phyloP scores from a whole-genome alignment of 2,888 invertebrate species.

The Galeopsomyia nigrocyanea region DNA sequence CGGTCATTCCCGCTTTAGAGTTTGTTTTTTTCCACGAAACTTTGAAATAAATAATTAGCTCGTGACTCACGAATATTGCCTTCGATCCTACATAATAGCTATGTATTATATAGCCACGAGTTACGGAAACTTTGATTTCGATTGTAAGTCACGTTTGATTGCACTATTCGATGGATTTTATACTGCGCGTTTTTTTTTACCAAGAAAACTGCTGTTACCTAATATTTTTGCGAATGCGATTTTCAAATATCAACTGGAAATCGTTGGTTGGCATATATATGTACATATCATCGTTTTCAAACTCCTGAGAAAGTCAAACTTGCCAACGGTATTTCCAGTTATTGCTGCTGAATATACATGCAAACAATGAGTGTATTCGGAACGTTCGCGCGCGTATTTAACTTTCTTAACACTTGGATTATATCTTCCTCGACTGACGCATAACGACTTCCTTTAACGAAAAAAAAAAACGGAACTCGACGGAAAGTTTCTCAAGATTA shows the following conservation, averaged over 20 bases:
- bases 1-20: background rate
- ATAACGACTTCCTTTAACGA: conserved; percentile 1
- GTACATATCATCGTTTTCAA: too few relatives aligned
- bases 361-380: conserved; percentile 36
- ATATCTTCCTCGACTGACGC: conserved; percentile 18
- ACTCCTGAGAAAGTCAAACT: conserved; percentile 28
- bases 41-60: too few relatives aligned
- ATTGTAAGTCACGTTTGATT: too few relatives aligned
- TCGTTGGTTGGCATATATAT: background rate
- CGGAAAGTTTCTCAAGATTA: background rate
- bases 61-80: too few relatives aligned
- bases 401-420: conserved; percentile 23
- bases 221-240: too few relatives aligned
- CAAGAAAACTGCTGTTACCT: too few relatives aligned
- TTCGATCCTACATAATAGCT: too few relatives aligned
- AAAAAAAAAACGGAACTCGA: conserved; percentile 1
- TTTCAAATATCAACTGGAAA: background rate
- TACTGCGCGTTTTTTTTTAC: too few relatives aligned
- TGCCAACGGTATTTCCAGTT: conserved; percentile 31
- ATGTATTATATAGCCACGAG: too few relatives aligned
- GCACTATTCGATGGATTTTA: too few relatives aligned
- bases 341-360: conserved; percentile 19
- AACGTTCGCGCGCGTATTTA: conserved; percentile 10
- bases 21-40: too few relatives aligned
- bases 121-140: too few relatives aligned